Evolutionary conservation across 2,113 vertebrate genomes (phyloP).

Genomic region (Gobio gobio): DNA sequence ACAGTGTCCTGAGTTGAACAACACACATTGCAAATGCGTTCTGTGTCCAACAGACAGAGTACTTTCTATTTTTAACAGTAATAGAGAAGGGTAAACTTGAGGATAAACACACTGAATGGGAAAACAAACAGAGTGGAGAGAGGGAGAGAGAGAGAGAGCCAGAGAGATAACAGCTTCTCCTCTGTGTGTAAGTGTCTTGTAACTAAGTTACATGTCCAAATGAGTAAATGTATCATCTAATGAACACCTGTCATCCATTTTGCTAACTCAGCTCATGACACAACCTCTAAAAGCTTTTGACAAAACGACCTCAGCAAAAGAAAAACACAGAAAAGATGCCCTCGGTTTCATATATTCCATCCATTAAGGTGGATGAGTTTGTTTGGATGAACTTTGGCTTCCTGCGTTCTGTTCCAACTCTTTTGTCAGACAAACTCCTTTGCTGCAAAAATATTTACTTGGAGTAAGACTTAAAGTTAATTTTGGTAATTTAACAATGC

Average conservation of each 20-base stretch:
- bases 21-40: background rate
- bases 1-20: background rate
- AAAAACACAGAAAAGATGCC: background rate
- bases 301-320: background rate
- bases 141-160: background rate
- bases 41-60: background rate
- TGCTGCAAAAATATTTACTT: background rate
- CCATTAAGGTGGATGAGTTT: background rate
- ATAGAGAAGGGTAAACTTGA: slow-evolving; percentile 8
- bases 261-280: background rate
- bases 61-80: slow-evolving; percentile 25
- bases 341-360: background rate
- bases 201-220: background rate
- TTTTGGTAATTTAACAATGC: background rate
- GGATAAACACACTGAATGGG: background rate
- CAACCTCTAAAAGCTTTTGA: background rate
- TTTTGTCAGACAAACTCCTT: background rate
- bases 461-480: background rate
- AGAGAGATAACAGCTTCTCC: background rate
- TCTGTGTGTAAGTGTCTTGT: background rate
- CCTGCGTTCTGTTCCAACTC: background rate
- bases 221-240: background rate
- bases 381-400: background rate
- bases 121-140: slow-evolving; percentile 5
- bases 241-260: background rate